Evolutionary conservation across 2,113 vertebrate genomes (phyloP), one percentile per base, ranked within the genome.

Genomic region (Arothron firmamentum): DNA sequence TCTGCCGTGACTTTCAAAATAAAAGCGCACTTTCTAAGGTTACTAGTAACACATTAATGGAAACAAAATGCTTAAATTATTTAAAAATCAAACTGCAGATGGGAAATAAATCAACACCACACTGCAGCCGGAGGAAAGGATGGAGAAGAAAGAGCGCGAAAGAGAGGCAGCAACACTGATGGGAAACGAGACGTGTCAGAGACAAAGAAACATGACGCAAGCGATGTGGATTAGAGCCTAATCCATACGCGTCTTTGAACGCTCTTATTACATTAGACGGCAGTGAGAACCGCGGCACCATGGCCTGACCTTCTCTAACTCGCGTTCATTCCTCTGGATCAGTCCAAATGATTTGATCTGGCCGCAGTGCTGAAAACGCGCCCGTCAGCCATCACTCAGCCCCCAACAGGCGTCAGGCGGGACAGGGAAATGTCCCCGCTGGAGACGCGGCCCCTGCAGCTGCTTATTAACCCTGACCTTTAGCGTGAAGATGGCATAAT

Each of bases 251-350:
- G 57, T 62, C 65, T 58, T 67, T 52, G 57, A 46, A 20, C 38
- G 49, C 63, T 85, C 65, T 78, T 67, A 82, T 81, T 78, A 52
- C 59, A 84, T 84, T 81, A 80, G 51, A 52, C 54, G 38, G 28
- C 57, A 70, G 55, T 71, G 75, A 77, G 72, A 67, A 72, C 68
- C 54, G 65, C 51, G 48, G 71, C 6, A 6, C 67, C 61, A 59
- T 23, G 9, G 55, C 19, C 56, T 83, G 83, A 84, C 87, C 83
- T 77, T 81, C 78, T 78, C 67, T 80, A 79, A 83, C 81, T 74
- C 70, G 34, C 76, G 70, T 82, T 77, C 67, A 72, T 82, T 79
- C 60, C 19, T 19, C 67, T 65, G 67, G 67, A 77, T 85, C 72
- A 82, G 56, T 70, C 46, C 72, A 64, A 79, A 77, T 82, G 46